Base-by-base conservation (phyloP, 2,888 invertebrate genomes). In the Hartigia nigra region DNA sequence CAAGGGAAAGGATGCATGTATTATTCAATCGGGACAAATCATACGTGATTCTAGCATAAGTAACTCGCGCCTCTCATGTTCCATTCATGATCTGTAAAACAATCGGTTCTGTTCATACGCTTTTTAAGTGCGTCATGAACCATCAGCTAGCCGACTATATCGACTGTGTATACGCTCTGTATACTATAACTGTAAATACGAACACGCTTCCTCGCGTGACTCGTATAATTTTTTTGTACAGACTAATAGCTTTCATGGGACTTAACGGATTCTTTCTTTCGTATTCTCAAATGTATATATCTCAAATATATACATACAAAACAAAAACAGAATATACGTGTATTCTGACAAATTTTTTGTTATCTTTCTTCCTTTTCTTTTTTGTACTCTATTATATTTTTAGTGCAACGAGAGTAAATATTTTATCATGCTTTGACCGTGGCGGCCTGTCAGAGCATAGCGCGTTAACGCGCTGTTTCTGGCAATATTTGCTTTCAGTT, bases 61-160 rank as follows among this genome's bases (percentile, higher is more conserved):
- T 31, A 32, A 31, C 31, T 31, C 72, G 55, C 35, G 39, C 37
- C 36, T 55, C 69, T 81, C 80, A 81, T 81, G 76, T 55, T 81
- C 80, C 76, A 81, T 81, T 81, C 81, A 78, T 55, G 14, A 70
- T 14, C 79, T 55, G 23, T 14, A 55, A 55, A 55, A 55, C 23
- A 23, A 55, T 55, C 55, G 55, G 23, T 55, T 23, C 55, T 55
- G 55, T 9, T 23, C 55, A 55, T 55, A 9, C 55, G 5, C 9
- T 23, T 55, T 55, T 23, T 23, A 55, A 55, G 55, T 55, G 55
- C 55, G 55, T 23, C 23, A 9, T 55, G 55, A 23, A 23, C 23
- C 55, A 0, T 23, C 55, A 5, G 39, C 14, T 55, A 55, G 39
- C 2, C 39, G 4, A 23, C 23, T 23, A 39, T 5, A 39, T 1